phyloP scores from a whole-genome alignment of 2,113 vertebrate genomes.

The Fulica atra region DNA sequence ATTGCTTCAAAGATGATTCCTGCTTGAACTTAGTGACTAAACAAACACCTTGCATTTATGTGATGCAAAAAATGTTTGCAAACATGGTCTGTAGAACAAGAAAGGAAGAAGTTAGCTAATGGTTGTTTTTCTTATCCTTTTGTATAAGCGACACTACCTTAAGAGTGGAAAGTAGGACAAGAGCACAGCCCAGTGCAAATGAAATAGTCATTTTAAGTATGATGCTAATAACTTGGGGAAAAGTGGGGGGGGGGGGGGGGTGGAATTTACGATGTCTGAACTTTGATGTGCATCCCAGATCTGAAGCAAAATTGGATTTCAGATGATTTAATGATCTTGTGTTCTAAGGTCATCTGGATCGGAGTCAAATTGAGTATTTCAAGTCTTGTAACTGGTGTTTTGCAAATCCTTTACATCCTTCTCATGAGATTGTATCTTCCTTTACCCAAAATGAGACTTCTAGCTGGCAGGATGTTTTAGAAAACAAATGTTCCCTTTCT shows the following conservation, averaged over 20 bases:
- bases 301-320: not conserved
- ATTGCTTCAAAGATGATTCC: slow-evolving; percentile 41
- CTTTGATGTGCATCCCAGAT: not conserved
- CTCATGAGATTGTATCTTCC: not conserved
- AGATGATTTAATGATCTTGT: not conserved
- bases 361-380: not conserved
- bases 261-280: not conserved
- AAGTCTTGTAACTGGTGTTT: not conserved
- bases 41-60: slow-evolving; percentile 16
- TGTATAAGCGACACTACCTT: not conserved
- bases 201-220: not conserved
- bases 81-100: not conserved
- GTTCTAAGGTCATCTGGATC: not conserved
- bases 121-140: not conserved
- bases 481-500: not conserved
- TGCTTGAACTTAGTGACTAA: slow-evolving; percentile 4
- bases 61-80: not conserved
- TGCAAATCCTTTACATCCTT: not conserved
- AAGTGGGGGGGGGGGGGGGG: not conserved
- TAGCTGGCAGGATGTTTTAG: not conserved
- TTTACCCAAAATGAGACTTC: not conserved
- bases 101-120: not conserved
- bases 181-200: not conserved
- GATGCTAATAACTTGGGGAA: not conserved
- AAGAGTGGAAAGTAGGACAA: not conserved